Evolutionary conservation across 2,113 vertebrate genomes (phyloP).

Genomic region (Deroptyus accipitrinus): DNA sequence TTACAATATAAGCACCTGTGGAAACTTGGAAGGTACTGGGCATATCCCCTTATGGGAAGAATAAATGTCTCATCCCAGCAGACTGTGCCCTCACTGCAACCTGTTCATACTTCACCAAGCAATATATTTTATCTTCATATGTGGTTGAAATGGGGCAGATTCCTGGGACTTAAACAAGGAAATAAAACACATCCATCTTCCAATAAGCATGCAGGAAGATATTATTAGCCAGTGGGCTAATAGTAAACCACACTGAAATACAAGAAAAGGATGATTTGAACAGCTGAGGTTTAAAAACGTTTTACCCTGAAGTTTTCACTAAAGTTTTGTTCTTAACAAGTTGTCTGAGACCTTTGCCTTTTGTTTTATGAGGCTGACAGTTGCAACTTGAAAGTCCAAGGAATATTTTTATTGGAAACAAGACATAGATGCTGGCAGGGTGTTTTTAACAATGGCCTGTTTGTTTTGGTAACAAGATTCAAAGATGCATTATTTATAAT

Average conservation of each 20-base stretch:
- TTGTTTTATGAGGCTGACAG: constrained; percentile 21
- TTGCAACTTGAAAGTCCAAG: constrained; percentile 24
- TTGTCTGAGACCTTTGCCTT: constrained; percentile 18
- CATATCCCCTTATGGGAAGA: constrained; percentile 38
- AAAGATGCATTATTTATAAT: constrained; percentile 54
- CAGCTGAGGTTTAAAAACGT: constrained; percentile 37
- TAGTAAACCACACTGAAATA: constrained; percentile 5
- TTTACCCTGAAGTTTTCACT: constrained; percentile 7
- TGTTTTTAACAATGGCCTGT: constrained; percentile 31
- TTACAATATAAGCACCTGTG: constrained; percentile 53
- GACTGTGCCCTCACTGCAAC: constrained; percentile 59
- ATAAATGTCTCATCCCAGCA: constrained; percentile 64
- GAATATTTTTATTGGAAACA: constrained; percentile 51
- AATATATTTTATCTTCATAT: constrained; percentile 79
- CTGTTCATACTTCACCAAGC: constrained; percentile 73
- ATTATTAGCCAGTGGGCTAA: constrained; percentile 73
- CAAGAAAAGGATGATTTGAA: constrained; percentile 55
- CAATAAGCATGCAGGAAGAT: constrained; percentile 66
- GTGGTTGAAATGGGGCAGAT: constrained; percentile 74
- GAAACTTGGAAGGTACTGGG: constrained; percentile 35
- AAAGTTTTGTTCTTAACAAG: neutral
- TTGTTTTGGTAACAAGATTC: constrained; percentile 54
- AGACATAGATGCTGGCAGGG: neutral
- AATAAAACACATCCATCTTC: constrained; percentile 80
- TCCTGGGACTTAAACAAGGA: constrained; percentile 74